Evolutionary conservation across 2,888 invertebrate species (phyloP).

Genomic region (Argynnis bischoffii): DNA sequence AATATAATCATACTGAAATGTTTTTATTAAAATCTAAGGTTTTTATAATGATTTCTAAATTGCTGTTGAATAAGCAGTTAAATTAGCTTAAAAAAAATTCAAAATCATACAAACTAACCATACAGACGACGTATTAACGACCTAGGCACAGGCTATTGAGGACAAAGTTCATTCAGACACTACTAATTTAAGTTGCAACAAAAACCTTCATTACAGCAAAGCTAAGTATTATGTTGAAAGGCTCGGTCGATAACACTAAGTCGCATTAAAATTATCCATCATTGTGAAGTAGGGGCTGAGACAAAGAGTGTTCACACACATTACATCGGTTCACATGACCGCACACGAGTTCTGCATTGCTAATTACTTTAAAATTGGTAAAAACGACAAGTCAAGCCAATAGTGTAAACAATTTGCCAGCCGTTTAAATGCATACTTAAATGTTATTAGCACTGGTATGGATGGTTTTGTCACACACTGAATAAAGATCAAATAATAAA

Average conservation of each 20-base stretch:
- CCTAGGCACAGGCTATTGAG: background rate
- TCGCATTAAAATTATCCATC: slow-evolving; percentile 28
- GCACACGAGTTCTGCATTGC: slow-evolving; percentile 16
- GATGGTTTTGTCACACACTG: no score
- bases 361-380: slow-evolving; percentile 23
- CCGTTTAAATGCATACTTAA: background rate
- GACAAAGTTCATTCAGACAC: slow-evolving; percentile 13
- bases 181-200: slow-evolving; percentile 12
- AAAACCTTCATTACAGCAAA: slow-evolving; percentile 18
- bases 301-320: slow-evolving; percentile 37
- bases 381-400: background rate
- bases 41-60: no score
- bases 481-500: no score
- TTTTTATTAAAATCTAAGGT: no score
- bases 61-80: no score
- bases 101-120: no score
- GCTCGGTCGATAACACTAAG: slow-evolving; percentile 23
- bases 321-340: slow-evolving; percentile 37
- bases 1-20: no score
- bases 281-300: slow-evolving; percentile 25
- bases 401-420: background rate
- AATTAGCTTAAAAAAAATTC: no score
- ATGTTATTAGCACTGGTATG: no score
- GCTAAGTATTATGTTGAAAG: slow-evolving; percentile 6
- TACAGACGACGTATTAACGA: background rate